Base-by-base conservation (phyloP, 2,113 vertebrate genomes). In the Microcebus tavaratra region DNA sequence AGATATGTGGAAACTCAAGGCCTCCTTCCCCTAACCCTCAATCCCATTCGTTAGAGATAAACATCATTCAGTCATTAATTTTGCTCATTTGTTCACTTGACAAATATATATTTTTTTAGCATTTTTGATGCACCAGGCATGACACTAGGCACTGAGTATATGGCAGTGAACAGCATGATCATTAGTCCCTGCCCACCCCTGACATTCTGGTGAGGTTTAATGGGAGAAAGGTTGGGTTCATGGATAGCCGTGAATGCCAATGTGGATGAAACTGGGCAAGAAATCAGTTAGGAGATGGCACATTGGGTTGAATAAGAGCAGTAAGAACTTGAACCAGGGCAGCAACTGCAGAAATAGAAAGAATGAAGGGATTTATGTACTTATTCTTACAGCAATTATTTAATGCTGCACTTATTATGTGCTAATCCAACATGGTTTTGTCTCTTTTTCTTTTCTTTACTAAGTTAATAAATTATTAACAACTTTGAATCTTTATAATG, bases 141-240 rank as follows among this genome's bases (percentile, higher is more conserved):
- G 23, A 9, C 8, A 20, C 59, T 36, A 27, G 20, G 36, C n/a
- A 63, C 59, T 42, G 36, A 85, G 39, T 8, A 6, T 18, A 42
- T 6, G 17, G 21, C 20, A 29, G 61, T 20, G 67, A 68, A 0
- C 45, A 12, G 2, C 31, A n/a, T 36, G 27, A 23, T 13, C 27
- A 7, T 34, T 55, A 48, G 25, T 8, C 17, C n/a, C 31, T 36
- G 20, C 20, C 7, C 17, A 1, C 0, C 39, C 14, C 7, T 20
- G 36, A 23, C 29, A 4, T 12, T 59, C n/a, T 70, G 72, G 8
- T 50, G 81, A 68, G 15, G 45, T 6, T 81, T 11, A 13, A 0
- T n/a, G 18, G 27, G 55, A 95, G 61, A 20, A 91, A 34, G 65
- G 2, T 48, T 63, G 39, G 50, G 17, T 12, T 79, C 42, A 2